Conservation (phyloP, 1,140 invertebrate species). For the Trinorchestia longiramus region DNA sequence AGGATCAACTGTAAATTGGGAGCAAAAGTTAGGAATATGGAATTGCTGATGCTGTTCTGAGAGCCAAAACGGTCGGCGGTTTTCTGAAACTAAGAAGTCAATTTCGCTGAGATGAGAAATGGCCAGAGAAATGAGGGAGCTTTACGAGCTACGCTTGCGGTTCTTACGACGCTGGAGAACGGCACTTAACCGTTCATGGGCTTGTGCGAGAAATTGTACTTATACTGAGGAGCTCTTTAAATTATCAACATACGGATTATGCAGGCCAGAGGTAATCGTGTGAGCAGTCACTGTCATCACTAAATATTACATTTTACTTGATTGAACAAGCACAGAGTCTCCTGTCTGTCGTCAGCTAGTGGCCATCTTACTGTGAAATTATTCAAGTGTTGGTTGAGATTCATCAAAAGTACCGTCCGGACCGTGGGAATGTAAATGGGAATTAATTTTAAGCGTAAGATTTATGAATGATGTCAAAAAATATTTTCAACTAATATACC, state of each 20-base stretch:
- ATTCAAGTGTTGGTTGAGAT: too few species aligned
- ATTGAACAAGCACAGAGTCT: neutral
- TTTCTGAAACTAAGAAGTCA: neutral
- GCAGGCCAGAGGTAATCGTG: neutral
- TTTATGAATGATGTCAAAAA: too few species aligned
- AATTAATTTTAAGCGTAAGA: neutral
- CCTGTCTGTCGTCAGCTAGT: too few species aligned
- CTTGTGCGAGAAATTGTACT: neutral
- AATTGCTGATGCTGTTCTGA: constrained; percentile 33
- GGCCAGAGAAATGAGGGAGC: neutral
- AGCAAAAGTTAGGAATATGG: neutral
- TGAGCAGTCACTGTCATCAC: neutral
- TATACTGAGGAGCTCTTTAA: neutral
- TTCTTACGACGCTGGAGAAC: neutral
- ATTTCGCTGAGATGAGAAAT: neutral
- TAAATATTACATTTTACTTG: neutral
- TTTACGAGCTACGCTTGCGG: neutral
- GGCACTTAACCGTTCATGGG: neutral
- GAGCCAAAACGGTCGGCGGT: neutral
- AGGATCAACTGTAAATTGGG: constrained; percentile 38
- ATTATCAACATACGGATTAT: neutral
- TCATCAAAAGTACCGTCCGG: too few species aligned
- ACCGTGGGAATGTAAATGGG: neutral
- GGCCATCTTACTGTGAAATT: too few species aligned
- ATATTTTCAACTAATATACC: too few species aligned